These are phyloP conservation scores for Dallia pectoralis DNA, from an alignment of 2,797 vertebrate species.

Conservation along the genomic window DNA sequence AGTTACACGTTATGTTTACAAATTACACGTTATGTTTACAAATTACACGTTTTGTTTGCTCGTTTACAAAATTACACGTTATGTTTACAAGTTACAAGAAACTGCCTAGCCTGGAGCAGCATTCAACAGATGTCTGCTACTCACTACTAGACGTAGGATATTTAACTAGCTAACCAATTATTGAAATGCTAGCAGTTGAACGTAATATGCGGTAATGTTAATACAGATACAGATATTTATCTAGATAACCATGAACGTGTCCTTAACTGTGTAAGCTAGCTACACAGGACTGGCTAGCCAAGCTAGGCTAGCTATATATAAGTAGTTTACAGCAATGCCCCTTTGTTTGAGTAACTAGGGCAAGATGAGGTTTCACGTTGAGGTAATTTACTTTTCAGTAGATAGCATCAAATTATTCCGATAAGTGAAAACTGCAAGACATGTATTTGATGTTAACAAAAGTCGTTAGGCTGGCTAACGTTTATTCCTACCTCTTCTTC, in stretches of 20 bases:
- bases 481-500: background rate
- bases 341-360: background rate
- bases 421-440: background rate
- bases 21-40: background rate
- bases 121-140: background rate
- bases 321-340: background rate
- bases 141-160: too few relatives aligned
- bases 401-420: background rate
- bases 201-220: background rate
- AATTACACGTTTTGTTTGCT: background rate
- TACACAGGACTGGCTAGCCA: background rate
- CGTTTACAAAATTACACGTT: too few relatives aligned
- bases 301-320: slow-evolving; percentile 13
- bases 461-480: background rate
- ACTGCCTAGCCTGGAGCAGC: background rate
- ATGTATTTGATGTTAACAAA: background rate
- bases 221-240: background rate
- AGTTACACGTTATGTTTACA: background rate
- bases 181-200: background rate
- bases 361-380: background rate
- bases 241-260: background rate
- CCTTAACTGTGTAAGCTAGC: background rate
- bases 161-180: background rate
- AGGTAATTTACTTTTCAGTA: background rate
- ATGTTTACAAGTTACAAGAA: background rate